Conservation (phyloP, 2,888 invertebrate genomes). For the Dioctria linearis region DNA sequence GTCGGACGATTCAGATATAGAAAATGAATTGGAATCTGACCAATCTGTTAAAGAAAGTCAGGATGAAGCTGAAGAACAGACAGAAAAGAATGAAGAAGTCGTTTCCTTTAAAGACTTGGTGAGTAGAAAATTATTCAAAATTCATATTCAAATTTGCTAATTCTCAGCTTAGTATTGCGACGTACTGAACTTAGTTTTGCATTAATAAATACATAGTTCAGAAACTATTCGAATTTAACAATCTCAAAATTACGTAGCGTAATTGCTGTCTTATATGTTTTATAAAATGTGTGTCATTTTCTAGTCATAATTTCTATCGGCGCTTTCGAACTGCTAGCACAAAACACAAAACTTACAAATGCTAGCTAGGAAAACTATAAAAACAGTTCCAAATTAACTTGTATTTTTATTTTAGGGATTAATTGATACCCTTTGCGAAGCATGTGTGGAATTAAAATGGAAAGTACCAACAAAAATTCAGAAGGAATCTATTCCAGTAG, state of each 20-base stretch:
- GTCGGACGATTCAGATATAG: too few species aligned
- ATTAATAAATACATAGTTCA: neutral
- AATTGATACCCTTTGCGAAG: conserved; percentile 90
- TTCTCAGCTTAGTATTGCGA: too few species aligned
- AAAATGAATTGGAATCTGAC: too few species aligned
- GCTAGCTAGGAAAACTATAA: too few species aligned
- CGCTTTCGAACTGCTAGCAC: too few species aligned
- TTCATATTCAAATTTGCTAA: too few species aligned
- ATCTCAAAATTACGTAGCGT: too few species aligned
- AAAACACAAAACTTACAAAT: too few species aligned
- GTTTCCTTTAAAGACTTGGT: conserved; percentile 77
- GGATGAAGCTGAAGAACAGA: conserved; percentile 58
- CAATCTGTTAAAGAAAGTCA: conserved; percentile 55
- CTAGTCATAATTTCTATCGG: too few species aligned
- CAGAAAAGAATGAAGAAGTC: conserved; percentile 60
- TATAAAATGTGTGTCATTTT: too few species aligned
- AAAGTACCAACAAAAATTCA: conserved; percentile 95
- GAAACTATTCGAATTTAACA: neutral
- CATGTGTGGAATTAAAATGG: conserved; percentile 95
- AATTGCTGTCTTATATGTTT: too few species aligned
- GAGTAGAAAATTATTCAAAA: conserved; percentile 61
- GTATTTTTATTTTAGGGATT: conserved; percentile 79
- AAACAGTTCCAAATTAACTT: conserved; percentile 41
- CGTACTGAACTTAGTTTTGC: too few species aligned
- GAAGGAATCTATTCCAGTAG: conserved; percentile 91